Evolutionary conservation across 2,888 invertebrate species (phyloP), one percentile per base, ranked within the genome.

Genomic region (Plagiodera versicolora): DNA sequence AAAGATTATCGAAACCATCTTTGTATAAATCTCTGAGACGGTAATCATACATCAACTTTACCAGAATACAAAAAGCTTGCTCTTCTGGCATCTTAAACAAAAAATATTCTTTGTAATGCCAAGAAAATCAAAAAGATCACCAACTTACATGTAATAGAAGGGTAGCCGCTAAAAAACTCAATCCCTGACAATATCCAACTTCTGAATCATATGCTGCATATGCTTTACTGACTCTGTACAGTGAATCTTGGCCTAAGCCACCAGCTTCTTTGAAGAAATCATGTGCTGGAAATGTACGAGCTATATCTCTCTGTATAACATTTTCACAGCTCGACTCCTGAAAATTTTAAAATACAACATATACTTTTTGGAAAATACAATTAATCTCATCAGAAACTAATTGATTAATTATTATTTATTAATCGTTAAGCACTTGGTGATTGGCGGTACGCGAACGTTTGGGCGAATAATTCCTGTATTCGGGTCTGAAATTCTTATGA

Each of bases 21-120:
- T 95, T 95, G 82, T 98, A 99, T 49, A 99, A 84, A 79, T 98
- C 95, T 32, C 99, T 85, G 57, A 99, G 81, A 0, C 92, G 91
- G 77, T 98, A 99, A 60, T 95, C 92, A 79, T 94, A 98, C 99
- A 99, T 99, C 18, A 99, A 86, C 69, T 94, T 92, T 1, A 98
- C 95, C 56, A 99, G 82, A 14, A 99, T 91, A 77, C 95, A 95
- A 80, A 99, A 99, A 0, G 98, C 96, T 83, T 99, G 97, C 79
- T 99, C 99, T 81, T 99, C 99, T 0, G 98, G 98, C 98, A 99
- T 98, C 96, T 98, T 78, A 10, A 32, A 32, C n/a, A n/a, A n/a
- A 32, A 9, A 32, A 32, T 32, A 4, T 6, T 28, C 28, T 6
- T 28, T 28, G 54, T 24, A 46, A 50, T 32, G 24, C 14, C 20